phyloP scores from a whole-genome alignment of 2,113 vertebrate genomes.

The Urocolius indicus region DNA sequence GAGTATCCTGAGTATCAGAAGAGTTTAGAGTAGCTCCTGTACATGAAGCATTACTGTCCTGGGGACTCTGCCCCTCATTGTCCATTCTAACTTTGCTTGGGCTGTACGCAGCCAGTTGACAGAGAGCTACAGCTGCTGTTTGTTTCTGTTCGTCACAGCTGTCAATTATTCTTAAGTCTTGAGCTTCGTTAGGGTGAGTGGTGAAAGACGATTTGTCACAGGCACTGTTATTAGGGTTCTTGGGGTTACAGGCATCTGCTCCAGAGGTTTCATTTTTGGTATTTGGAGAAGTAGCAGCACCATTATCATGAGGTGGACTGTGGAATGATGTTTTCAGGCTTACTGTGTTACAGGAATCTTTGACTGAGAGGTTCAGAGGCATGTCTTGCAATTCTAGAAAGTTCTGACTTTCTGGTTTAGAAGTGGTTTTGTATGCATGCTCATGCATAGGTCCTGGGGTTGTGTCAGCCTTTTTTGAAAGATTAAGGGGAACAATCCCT shows the following conservation, averaged over 20 bases:
- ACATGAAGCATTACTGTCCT: not conserved
- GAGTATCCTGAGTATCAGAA: not conserved
- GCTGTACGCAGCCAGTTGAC: slow-evolving; percentile 89
- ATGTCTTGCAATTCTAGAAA: slow-evolving; percentile 77
- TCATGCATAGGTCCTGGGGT: not conserved
- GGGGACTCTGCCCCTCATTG: slow-evolving; percentile 1
- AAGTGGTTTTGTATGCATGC: not conserved
- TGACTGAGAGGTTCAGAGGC: slow-evolving; percentile 92
- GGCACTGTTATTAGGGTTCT: not conserved
- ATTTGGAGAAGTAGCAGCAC: not conserved
- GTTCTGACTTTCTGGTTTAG: slow-evolving; percentile 41
- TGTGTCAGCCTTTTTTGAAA: slow-evolving; percentile 83
- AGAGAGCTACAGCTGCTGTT: slow-evolving; percentile 92
- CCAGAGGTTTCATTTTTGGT: not conserved
- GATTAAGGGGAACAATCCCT: slow-evolving; percentile 85
- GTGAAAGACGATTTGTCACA: not conserved
- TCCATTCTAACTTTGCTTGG: slow-evolving; percentile 42
- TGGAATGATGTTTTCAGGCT: slow-evolving; percentile 8
- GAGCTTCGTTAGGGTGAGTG: not conserved
- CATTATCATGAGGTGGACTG: not conserved
- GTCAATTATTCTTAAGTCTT: slow-evolving; percentile 71
- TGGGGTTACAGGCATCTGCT: not conserved
- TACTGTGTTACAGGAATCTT: slow-evolving; percentile 72
- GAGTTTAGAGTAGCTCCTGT: not conserved
- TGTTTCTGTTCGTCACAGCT: slow-evolving; percentile 89